Conservation (phyloP, 2,888 invertebrate species). For the Gastrophysa polygoni region DNA sequence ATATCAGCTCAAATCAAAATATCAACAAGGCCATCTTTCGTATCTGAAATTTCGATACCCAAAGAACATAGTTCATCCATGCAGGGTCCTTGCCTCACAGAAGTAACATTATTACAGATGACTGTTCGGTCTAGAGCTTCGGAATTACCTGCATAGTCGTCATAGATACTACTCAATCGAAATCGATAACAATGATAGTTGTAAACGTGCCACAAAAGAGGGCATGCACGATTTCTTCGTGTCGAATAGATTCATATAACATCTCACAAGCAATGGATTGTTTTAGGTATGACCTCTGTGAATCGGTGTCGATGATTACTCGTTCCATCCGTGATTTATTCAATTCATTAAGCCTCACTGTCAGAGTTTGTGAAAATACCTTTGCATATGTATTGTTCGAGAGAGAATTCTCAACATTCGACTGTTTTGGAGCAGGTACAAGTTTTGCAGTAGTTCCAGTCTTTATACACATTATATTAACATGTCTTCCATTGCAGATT, state of each 20-base stretch:
- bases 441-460: not conserved
- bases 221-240: slow-evolving; percentile 23
- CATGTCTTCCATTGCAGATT: slow-evolving; percentile 1
- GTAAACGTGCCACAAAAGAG: slow-evolving; percentile 27
- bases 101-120: slow-evolving; percentile 27
- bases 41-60: slow-evolving; percentile 24
- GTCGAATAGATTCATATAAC: slow-evolving; percentile 18
- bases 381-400: slow-evolving; percentile 4
- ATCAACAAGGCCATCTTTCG: slow-evolving; percentile 24
- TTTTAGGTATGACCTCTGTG: slow-evolving; percentile 35
- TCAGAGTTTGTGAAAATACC: slow-evolving; percentile 2
- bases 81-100: slow-evolving; percentile 28
- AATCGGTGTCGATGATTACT: slow-evolving; percentile 34
- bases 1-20: slow-evolving; percentile 42
- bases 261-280: slow-evolving; percentile 19
- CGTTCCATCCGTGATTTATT: slow-evolving; percentile 11
- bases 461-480: slow-evolving; percentile 2
- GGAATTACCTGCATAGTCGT: slow-evolving; percentile 30
- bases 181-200: slow-evolving; percentile 7
- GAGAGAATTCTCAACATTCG: not conserved
- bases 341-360: not conserved
- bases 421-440: not conserved
- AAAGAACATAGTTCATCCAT: slow-evolving; percentile 16
- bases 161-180: slow-evolving; percentile 12
- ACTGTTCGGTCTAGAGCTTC: slow-evolving; percentile 25